Base-by-base conservation (phyloP, 2,888 invertebrate genomes). In the Ichneumon xanthorius region DNA sequence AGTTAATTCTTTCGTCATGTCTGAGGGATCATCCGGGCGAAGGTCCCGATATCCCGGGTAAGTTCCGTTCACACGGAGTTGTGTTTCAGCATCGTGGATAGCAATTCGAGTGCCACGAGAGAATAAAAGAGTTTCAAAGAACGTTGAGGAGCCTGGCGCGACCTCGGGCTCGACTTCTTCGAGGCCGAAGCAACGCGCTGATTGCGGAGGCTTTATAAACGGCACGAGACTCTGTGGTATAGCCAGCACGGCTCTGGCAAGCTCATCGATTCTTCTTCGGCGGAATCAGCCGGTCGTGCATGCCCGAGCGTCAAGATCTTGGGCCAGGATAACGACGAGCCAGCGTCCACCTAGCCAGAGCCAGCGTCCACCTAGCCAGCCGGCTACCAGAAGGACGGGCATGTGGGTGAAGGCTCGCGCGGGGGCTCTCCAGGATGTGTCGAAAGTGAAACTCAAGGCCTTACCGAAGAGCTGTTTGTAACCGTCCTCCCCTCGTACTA, bases 401-500 rank as follows among this genome's bases (percentile, higher is more conserved):
- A 93, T 92, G 92, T 93, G 91, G 93, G 93, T 93, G 92, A 93
- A 93, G 93, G 93, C 93, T 92, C 89, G 67, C 50, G 50, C 45
- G 40, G 77, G 89, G 91, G 89, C 90, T 92, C 91, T 91, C 92
- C 92, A 93, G 93, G 93, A 93, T 92, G 89, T 93, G 92, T 93
- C 92, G 93, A 93, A 93, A 93, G 93, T 93, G 93, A 93, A 93
- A 93, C 92, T 90, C 90, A 91, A 92, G 91, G 91, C 89, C 91
- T 82, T 45, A 68, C 40, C 75, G 45, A 26, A 58, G 37, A 58
- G 26, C 33, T 70, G 30, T 58, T 78, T 61, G 58, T 70, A 70
- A 70, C 71, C 79, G 55, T 19, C 55, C 81, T 82, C 67, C 81
- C 55, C 37, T 78, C 33, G 63, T 84, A 78, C 58, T 76, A 30